Conservation (phyloP, 2,797 vertebrate species). For the Sparidentex hasta region DNA sequence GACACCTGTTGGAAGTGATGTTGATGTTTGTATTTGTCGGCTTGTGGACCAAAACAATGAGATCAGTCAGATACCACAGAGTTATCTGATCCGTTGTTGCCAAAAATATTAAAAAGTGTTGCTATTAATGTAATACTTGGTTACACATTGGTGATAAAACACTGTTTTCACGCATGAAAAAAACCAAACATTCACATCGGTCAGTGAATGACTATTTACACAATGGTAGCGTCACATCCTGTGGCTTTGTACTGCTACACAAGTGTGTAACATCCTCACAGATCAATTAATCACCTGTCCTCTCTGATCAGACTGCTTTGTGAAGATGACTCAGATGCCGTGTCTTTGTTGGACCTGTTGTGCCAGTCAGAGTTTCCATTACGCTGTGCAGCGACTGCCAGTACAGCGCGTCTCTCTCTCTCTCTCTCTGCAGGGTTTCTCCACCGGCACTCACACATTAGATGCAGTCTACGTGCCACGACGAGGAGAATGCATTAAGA, state of each 20-base stretch:
- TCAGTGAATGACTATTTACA: slow-evolving; percentile 1
- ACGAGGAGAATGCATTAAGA: slow-evolving; percentile 4
- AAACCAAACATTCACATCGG: neutral
- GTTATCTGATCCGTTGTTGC: neutral
- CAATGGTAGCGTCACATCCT: neutral
- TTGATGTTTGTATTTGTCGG: neutral
- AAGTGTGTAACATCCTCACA: slow-evolving; percentile 1
- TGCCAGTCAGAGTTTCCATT: slow-evolving; percentile 63
- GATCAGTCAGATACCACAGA: neutral
- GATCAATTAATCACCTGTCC: slow-evolving; percentile 35
- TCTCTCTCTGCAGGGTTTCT: slow-evolving; percentile 23
- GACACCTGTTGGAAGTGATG: too few species aligned
- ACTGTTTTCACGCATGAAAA: neutral
- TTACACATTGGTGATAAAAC: neutral
- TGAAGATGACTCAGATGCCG: slow-evolving; percentile 59
- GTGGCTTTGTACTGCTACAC: neutral
- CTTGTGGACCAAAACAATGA: neutral
- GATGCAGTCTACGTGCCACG: slow-evolving; percentile 14
- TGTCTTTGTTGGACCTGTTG: slow-evolving; percentile 44
- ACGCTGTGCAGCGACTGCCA: slow-evolving; percentile 35
- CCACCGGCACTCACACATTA: slow-evolving; percentile 16
- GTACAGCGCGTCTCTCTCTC: neutral
- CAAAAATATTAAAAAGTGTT: neutral
- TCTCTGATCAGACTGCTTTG: slow-evolving; percentile 30
- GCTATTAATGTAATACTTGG: neutral